A percentile compares a stretch with the other conserved stretches of the same genome.
Evolutionary conservation across 2,888 invertebrate species (phyloP).

Genomic region (Octonoba sinensis): DNA sequence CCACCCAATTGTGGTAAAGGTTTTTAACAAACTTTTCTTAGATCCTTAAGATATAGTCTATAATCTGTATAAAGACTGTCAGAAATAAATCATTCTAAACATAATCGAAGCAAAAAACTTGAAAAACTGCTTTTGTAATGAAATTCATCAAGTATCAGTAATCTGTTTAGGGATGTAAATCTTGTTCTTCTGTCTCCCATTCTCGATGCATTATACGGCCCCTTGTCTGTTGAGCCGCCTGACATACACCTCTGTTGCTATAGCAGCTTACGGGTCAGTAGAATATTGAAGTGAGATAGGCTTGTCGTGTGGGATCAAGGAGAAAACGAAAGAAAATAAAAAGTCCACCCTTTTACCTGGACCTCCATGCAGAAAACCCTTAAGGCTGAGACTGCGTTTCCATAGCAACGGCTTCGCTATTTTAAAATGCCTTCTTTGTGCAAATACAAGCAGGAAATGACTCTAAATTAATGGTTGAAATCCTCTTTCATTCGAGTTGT

Average conservation of each 20-base stretch:
- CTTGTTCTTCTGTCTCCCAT: too few species aligned
- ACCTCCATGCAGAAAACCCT: constrained; percentile 32
- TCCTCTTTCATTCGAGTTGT: constrained; percentile 43
- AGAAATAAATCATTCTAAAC: too few species aligned
- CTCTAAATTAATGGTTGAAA: constrained; percentile 61
- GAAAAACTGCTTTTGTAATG: too few species aligned
- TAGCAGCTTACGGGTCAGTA: constrained; percentile 43
- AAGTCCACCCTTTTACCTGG: constrained; percentile 27
- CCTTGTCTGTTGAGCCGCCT: constrained; percentile 13
- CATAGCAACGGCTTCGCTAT: constrained; percentile 52
- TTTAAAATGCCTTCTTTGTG: constrained; percentile 61
- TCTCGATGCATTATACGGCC: neutral
- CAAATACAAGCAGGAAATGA: constrained; percentile 63
- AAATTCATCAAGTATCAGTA: too few species aligned
- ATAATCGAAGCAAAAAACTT: too few species aligned
- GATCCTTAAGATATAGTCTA: too few species aligned
- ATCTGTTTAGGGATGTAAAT: too few species aligned
- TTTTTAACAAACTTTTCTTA: too few species aligned
- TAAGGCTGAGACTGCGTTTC: constrained; percentile 29
- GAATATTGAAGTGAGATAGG: constrained; percentile 6
- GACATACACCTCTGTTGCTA: constrained; percentile 30
- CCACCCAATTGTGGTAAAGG: too few species aligned
- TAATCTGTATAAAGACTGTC: too few species aligned
- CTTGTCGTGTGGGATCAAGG: constrained; percentile 1
- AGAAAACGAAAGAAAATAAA: neutral